Base-by-base conservation (phyloP, 1,140 invertebrate species). In the Tetragnatha versicolor region DNA sequence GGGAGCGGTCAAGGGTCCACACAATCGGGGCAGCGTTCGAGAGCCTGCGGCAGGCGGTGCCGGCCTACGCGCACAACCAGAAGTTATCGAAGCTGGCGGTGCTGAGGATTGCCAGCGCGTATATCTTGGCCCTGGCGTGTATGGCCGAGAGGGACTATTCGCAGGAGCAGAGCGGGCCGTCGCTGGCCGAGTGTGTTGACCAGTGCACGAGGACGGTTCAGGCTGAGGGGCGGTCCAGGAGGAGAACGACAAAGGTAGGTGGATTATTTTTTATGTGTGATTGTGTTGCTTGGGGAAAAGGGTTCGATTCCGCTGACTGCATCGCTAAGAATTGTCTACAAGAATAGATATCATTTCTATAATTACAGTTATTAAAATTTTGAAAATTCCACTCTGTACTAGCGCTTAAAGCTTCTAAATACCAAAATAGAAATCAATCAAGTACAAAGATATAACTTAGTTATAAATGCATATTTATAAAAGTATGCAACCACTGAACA, bases 21-120 rank as follows among this genome's bases (percentile, higher is more conserved):
- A 97, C 95, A 0, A 97, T 98, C 79, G 96, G 94, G 83, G 95
- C 95, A 0, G 95, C 95, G 0, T 98, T 97, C 85, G 95, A 98
- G 69, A 95, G 93, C 0, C 87, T 98, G 1, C 88, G 95, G 39
- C 88, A 88, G 42, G 89, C 94, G 0, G 91, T 98, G 14, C 95
- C 95, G 0, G 91, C 94, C 0, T 97, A 96, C 83, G 95, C 94
- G 5, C 93, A 95, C 85, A 94, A 94, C 84, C 95, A 97, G 84
- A 96, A 97, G 86, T 88, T 97, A 7, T 96, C 94, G 0, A 97
- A 97, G 84, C 85, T 98, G 29, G 95, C 94, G 0, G 94, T 97
- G 2, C 85, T 98, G 35, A 89, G 94, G 84, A 95, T 97, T 82
- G 95, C 95, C 1, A 95, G 94, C 83, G 92, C 92, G 47, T 95